Conservation (phyloP, 2,113 vertebrate species). For the Ceyx margarethae region DNA sequence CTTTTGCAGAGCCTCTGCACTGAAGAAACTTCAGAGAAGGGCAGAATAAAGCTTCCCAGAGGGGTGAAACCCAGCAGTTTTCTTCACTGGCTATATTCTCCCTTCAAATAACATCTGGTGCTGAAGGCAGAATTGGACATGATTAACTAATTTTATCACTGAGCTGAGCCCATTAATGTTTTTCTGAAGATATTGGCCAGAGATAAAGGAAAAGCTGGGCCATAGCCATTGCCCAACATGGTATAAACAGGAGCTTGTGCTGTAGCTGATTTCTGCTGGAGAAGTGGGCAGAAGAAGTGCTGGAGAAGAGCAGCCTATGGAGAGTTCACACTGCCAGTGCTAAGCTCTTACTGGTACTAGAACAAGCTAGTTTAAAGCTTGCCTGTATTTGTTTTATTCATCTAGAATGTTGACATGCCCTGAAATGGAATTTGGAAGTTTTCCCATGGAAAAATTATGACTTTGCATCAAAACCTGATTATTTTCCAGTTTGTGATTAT, state of each 20-base stretch:
- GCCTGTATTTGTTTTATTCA: background rate
- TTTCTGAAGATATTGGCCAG: background rate
- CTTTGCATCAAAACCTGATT: constrained; percentile 22
- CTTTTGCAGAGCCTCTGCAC: background rate
- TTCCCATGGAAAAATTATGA: constrained; percentile 38
- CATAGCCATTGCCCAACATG: background rate
- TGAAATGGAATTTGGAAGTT: constrained; percentile 38
- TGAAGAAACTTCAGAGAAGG: background rate
- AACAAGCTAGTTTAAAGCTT: background rate
- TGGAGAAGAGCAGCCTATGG: background rate
- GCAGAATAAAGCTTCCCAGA: background rate
- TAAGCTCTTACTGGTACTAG: background rate
- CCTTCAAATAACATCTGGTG: background rate
- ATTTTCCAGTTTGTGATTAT: constrained; percentile 19
- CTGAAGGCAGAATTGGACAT: background rate
- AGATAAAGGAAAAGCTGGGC: background rate
- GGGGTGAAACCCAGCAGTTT: fast-evolving
- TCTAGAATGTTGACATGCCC: background rate
- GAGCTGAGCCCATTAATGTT: background rate
- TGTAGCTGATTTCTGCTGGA: background rate
- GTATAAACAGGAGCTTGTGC: background rate
- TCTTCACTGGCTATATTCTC: background rate
- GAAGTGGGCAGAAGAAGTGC: background rate
- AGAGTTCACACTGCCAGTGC: background rate
- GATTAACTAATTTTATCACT: background rate